Evolutionary conservation across 2,797 vertebrate genomes (phyloP), one percentile per base, ranked within the genome.

Genomic region (Spatula versicolor): DNA sequence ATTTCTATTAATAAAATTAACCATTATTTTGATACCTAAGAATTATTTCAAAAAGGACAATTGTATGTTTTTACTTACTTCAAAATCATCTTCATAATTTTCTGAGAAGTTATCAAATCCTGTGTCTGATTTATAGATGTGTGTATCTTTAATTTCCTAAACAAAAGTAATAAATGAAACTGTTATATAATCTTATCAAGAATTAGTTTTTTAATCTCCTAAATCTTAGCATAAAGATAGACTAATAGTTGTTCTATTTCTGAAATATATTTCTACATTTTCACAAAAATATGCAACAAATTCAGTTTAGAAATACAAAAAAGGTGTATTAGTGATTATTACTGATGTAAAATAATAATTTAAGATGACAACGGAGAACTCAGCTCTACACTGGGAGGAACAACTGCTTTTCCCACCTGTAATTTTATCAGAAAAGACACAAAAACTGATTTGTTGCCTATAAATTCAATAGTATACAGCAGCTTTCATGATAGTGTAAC

Each of bases 31-130:
- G 10, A 80, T 33, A 71, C 9, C n/a, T 56, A 7, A 73, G 37
- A 87, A 71, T 86, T 79, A 69, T 30, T 83, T 68, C 59, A 78
- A 50, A 94, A 94, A 58, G 52, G 83, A 83, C 58, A 84, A 20
- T 6, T 55, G 10, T 10, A 87, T 21, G 46, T 45, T 80, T 60
- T 76, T 59, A 97, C 96, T 90, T 97, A 99, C 99, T 98, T 99
- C 99, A 98, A 99, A 99, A 97, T 99, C 99, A 73, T 99, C 99
- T 95, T 99, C 99, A 95, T 99, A 99, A 92, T 96, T 93, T 43
- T 89, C 75, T 74, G 87, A 75, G 62, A 88, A 96, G 46, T 97
- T 96, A 50, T 97, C 96, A 90, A 94, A 35, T 60, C 93, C 97
- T 28, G 69, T 69, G 33, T 98, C 97, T 88, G 95, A 84, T 92